phyloP scores from a whole-genome alignment of 2,888 invertebrate genomes.

The Entomobrya multifasciata region DNA sequence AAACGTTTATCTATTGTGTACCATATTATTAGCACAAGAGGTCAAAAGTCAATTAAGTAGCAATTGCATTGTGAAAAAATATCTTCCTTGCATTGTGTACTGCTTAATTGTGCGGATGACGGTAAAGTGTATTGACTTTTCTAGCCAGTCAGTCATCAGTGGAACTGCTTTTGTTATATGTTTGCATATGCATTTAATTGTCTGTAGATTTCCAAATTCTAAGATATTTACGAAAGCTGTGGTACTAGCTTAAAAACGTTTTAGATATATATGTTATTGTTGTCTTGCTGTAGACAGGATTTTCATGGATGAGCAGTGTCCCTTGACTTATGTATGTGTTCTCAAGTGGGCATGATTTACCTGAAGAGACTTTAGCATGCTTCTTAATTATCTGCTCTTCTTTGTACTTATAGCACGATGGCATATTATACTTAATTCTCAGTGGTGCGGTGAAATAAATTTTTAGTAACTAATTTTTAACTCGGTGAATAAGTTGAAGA shows the following conservation, averaged over 20 bases:
- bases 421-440: background rate
- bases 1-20: too few species aligned
- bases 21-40: too few species aligned
- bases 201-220: too few species aligned
- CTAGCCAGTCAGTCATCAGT: background rate
- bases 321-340: conserved; percentile 35
- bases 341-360: background rate
- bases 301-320: conserved; percentile 57
- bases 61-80: background rate
- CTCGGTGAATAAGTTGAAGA: too few species aligned
- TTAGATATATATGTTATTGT: too few species aligned
- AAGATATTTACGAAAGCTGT: too few species aligned
- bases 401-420: background rate
- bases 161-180: too few species aligned
- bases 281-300: background rate
- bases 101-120: background rate
- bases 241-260: too few species aligned
- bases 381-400: background rate
- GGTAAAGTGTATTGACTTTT: too few species aligned
- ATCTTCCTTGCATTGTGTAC: background rate
- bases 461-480: background rate
- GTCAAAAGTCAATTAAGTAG: background rate
- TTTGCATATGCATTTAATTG: too few species aligned
- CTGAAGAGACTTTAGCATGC: background rate
- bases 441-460: background rate